Conservation (phyloP, 1,140 invertebrate genomes). For the Amyelois transitella region DNA sequence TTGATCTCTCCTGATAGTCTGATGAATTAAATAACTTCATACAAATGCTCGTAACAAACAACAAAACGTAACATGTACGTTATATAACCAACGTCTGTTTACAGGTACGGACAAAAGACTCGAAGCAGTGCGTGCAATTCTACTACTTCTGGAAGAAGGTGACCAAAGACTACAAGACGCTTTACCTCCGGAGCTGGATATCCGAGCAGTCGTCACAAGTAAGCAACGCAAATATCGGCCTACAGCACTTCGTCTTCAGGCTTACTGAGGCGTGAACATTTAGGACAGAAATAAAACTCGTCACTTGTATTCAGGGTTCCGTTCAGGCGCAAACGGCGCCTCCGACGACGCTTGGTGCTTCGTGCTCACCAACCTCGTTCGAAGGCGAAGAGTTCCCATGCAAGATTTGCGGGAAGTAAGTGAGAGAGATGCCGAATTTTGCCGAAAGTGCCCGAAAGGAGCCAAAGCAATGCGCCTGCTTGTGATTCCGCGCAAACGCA, state of each 20-base stretch:
- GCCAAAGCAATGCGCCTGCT: conserved; percentile 19
- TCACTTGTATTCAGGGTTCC: conserved; percentile 56
- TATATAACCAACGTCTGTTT: no score
- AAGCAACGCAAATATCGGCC: conserved; percentile 52
- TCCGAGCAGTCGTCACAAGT: conserved; percentile 49
- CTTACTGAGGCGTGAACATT: conserved; percentile 47
- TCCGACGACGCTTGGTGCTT: conserved; percentile 23
- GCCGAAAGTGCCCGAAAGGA: background rate
- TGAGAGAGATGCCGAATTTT: conserved; percentile 67
- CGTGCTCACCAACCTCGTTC: conserved; percentile 52
- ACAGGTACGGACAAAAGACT: conserved; percentile 89
- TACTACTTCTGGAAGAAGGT: conserved; percentile 99
- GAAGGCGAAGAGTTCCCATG: conserved; percentile 85
- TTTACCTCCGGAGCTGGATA: conserved; percentile 61
- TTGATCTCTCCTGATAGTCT: no score
- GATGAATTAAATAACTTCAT: no score
- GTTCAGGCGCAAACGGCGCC: conserved; percentile 30
- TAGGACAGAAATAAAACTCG: conserved; percentile 26
- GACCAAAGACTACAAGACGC: conserved; percentile 84
- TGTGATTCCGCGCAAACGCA: conserved; percentile 41
- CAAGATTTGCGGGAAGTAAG: conserved; percentile 99
- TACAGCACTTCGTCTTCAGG: conserved; percentile 57
- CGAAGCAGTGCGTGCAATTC: conserved; percentile 97
- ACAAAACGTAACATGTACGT: no score
- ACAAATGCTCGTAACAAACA: no score